A percentile compares a stretch with the other conserved stretches of the same genome.
Conservation (phyloP, 2,797 vertebrate genomes). For the Tapera naevia region DNA sequence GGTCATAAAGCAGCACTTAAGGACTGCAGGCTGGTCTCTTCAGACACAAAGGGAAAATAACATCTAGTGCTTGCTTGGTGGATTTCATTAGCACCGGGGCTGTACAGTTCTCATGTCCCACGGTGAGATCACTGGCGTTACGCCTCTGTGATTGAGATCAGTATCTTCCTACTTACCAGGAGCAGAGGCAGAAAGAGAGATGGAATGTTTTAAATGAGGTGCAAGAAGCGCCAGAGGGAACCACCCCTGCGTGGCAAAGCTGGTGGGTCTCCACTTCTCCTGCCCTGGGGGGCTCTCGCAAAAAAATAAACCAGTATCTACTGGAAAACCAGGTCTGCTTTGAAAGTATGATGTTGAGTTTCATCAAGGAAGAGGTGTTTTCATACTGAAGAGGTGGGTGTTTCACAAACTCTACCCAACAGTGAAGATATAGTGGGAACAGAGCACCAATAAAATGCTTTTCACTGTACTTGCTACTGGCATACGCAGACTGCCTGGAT, state of each 20-base stretch:
- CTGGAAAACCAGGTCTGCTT: background rate
- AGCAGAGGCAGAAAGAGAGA: background rate
- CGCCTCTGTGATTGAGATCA: background rate
- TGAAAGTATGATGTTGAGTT: background rate
- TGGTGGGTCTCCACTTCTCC: background rate
- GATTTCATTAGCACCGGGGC: background rate
- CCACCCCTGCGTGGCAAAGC: background rate
- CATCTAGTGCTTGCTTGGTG: background rate
- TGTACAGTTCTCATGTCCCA: background rate
- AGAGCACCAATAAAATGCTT: background rate
- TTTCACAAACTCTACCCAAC: background rate
- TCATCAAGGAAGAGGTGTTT: background rate
- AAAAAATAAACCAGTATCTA: background rate
- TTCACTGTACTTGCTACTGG: background rate
- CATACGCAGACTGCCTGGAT: background rate
- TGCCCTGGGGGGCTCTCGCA: background rate
- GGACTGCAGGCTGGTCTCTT: conserved; percentile 1
- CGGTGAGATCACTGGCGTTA: background rate
- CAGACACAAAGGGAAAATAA: background rate
- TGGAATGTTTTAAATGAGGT: background rate
- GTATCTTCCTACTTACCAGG: background rate
- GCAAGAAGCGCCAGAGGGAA: background rate
- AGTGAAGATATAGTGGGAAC: background rate
- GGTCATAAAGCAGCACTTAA: background rate
- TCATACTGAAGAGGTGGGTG: background rate